These are phyloP conservation scores for Sapajus apella DNA, from an alignment of 2,113 vertebrate species.

Conservation along the genomic window DNA sequence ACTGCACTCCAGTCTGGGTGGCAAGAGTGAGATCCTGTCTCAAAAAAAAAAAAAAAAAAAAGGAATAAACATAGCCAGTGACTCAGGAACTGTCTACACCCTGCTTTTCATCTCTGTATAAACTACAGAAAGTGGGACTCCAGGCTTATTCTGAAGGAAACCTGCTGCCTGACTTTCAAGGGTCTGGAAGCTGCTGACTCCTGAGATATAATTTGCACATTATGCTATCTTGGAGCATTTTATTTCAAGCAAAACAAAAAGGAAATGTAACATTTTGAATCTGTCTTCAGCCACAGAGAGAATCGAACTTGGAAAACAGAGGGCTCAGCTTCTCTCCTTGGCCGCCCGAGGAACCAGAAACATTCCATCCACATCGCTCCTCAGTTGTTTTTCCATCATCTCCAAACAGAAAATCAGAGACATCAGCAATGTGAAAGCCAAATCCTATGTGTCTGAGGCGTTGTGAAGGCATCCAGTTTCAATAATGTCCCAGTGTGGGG, in stretches of 20 bases:
- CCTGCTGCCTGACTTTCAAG: not conserved
- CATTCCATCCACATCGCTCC: not conserved
- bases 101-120: not conserved
- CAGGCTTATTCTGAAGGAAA: not conserved
- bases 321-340: not conserved
- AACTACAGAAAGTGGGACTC: not conserved
- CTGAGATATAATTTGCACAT: not conserved
- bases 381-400: not conserved
- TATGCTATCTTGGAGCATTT: not conserved
- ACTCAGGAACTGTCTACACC: not conserved
- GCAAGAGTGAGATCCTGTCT: too few relatives aligned
- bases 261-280: not conserved
- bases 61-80: not conserved
- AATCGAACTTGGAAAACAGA: not conserved
- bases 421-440: not conserved
- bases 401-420: not conserved
- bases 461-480: not conserved
- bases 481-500: not conserved
- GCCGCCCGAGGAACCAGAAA: not conserved
- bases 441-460: not conserved
- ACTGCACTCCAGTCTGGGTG: too few relatives aligned
- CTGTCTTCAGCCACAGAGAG: not conserved
- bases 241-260: not conserved
- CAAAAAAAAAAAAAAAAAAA: not conserved
- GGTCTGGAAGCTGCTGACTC: not conserved